Evolutionary conservation across 2,888 invertebrate species (phyloP).

Genomic region (Caprella mutica): DNA sequence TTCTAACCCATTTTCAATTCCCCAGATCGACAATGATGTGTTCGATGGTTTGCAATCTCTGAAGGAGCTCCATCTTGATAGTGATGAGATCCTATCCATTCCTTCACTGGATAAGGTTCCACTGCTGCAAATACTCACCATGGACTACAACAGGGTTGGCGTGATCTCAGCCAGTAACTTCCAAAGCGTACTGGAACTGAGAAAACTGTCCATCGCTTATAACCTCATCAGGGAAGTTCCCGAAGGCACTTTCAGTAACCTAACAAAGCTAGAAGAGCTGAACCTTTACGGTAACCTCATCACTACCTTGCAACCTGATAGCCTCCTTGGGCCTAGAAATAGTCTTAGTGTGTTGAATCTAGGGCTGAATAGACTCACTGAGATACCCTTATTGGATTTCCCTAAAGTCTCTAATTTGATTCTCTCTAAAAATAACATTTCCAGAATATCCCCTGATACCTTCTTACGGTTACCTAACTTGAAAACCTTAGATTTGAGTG

Average conservation of each 20-base stretch:
- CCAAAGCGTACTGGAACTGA: slow-evolving; percentile 51
- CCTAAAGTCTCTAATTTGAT: slow-evolving; percentile 35
- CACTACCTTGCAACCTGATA: slow-evolving; percentile 56
- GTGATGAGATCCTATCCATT: slow-evolving; percentile 75
- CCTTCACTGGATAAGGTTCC: slow-evolving; percentile 71
- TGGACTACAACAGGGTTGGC: slow-evolving; percentile 72
- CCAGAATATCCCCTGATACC: slow-evolving; percentile 22
- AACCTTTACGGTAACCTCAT: slow-evolving; percentile 71
- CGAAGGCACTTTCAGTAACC: slow-evolving; percentile 62
- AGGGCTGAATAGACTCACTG: slow-evolving; percentile 43
- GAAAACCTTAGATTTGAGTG: slow-evolving; percentile 29
- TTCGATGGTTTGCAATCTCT: slow-evolving; percentile 69
- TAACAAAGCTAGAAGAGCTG: slow-evolving; percentile 59
- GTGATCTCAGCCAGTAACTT: slow-evolving; percentile 64
- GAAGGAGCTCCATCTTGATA: slow-evolving; percentile 63
- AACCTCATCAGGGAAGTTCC: slow-evolving; percentile 66
- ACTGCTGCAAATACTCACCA: slow-evolving; percentile 46
- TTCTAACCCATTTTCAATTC: slow-evolving; percentile 29
- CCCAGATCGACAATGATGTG: slow-evolving; percentile 74
- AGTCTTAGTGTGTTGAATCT: slow-evolving; percentile 68
- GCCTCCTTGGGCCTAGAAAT: slow-evolving; percentile 63
- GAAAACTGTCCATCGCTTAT: slow-evolving; percentile 56
- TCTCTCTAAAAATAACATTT: slow-evolving; percentile 33
- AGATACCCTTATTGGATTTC: slow-evolving; percentile 34
- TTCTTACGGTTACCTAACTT: slow-evolving; percentile 33